A percentile compares a stretch with the other conserved stretches of the same genome.
These are phyloP conservation scores for Fragum whitleyi DNA, from an alignment of 2,888 invertebrate species.

Conservation along the genomic window DNA sequence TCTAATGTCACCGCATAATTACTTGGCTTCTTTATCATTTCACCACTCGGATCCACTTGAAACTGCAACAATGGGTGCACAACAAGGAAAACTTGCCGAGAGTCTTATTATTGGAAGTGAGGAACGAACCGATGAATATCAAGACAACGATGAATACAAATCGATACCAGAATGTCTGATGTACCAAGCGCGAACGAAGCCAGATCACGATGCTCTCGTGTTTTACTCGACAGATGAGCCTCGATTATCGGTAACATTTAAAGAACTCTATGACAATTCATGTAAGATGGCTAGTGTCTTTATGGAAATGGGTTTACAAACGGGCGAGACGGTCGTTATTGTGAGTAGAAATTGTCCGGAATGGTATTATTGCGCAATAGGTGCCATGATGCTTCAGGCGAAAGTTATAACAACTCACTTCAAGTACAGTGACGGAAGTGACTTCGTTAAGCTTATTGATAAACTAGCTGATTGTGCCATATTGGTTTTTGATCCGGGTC, in stretches of 20 bases:
- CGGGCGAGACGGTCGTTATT: constrained; percentile 35
- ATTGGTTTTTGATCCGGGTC: constrained; percentile 41
- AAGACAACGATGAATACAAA: neutral
- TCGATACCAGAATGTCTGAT: constrained; percentile 37
- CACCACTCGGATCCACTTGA: no score
- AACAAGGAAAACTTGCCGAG: no score
- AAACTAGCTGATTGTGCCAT: constrained; percentile 29
- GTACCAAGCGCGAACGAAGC: constrained; percentile 19
- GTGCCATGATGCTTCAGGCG: constrained; percentile 38
- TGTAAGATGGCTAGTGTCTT: constrained; percentile 25
- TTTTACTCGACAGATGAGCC: constrained; percentile 25
- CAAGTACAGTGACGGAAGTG: constrained; percentile 55
- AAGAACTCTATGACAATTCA: constrained; percentile 40
- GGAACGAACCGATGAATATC: neutral
- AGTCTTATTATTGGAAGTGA: neutral
- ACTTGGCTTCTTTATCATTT: no score
- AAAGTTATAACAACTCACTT: constrained; percentile 30
- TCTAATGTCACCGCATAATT: no score
- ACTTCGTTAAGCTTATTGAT: constrained; percentile 45
- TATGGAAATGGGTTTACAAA: constrained; percentile 32
- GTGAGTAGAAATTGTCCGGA: constrained; percentile 47
- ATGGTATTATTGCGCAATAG: constrained; percentile 45
- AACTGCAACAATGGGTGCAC: neutral
- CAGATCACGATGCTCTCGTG: constrained; percentile 38
- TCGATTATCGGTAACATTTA: constrained; percentile 36